Percentiles rank a stretch among this genome's conserved stretches.
phyloP scores from a whole-genome alignment of 2,797 vertebrate genomes.

The Leptoclinus maculatus region DNA sequence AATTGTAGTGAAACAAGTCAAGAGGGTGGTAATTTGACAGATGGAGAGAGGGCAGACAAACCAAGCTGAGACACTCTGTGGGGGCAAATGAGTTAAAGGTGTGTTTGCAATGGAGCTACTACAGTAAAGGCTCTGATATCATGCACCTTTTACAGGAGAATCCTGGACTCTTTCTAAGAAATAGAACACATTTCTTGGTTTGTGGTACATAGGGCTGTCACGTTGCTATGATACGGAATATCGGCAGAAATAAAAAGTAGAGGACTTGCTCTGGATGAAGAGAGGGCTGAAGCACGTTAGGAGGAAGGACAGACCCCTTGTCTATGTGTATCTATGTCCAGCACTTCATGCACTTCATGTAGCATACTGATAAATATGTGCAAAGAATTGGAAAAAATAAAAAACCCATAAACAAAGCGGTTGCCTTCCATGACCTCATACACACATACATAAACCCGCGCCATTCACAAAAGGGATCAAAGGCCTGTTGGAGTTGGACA shows the following conservation, averaged over 20 bases:
- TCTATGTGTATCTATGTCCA: not conserved
- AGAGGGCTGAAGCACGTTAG: not conserved
- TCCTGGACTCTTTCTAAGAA: not conserved
- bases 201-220: not conserved
- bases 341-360: not conserved
- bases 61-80: constrained; percentile 5
- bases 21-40: constrained; percentile 45
- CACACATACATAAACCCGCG: constrained; percentile 10
- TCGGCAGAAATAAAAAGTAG: not conserved
- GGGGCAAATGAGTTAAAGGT: constrained; percentile 24
- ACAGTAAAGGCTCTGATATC: constrained; percentile 1
- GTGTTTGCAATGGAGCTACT: not conserved
- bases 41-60: constrained; percentile 35
- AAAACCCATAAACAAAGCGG: not conserved
- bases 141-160: not conserved
- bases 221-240: too few relatives aligned
- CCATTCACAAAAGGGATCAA: constrained; percentile 56
- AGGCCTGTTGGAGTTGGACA: constrained; percentile 59
- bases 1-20: constrained; percentile 43
- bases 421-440: not conserved
- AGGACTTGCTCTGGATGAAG: not conserved
- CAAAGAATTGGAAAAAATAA: not conserved
- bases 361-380: not conserved
- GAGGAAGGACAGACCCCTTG: not conserved
- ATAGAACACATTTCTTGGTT: not conserved